Conservation (phyloP, 2,888 invertebrate species). For the Mythimna loreyi region DNA sequence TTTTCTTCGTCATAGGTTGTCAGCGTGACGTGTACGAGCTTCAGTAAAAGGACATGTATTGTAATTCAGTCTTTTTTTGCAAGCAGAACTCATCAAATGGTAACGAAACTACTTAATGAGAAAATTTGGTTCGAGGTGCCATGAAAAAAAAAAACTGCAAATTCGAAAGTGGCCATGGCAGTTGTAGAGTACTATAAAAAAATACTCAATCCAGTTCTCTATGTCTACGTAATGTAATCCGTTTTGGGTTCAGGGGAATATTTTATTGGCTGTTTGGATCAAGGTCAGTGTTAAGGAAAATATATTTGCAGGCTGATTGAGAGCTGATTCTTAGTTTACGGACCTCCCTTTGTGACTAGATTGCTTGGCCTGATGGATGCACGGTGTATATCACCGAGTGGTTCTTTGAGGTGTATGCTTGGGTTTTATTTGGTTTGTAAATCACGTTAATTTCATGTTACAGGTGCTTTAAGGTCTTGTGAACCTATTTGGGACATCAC, state of each 20-base stretch:
- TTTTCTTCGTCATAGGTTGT: not conserved
- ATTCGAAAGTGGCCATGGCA: no score
- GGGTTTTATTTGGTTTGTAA: slow-evolving; percentile 7
- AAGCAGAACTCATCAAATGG: no score
- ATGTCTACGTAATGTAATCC: slow-evolving; percentile 55
- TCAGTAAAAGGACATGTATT: not conserved
- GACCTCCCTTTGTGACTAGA: slow-evolving; percentile 20
- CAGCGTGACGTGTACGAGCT: not conserved
- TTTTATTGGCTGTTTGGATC: slow-evolving; percentile 50
- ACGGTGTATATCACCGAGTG: slow-evolving; percentile 19
- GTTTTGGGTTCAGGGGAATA: slow-evolving; percentile 50
- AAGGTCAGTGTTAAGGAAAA: slow-evolving; percentile 59
- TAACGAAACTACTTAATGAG: no score
- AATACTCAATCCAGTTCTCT: not conserved
- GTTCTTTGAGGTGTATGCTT: not conserved
- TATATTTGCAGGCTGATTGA: slow-evolving; percentile 58
- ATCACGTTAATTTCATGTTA: not conserved
- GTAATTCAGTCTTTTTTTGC: not conserved
- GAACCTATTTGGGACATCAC: not conserved
- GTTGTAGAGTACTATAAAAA: no score
- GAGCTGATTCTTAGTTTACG: slow-evolving; percentile 48
- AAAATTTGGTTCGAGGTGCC: no score
- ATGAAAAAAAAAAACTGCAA: no score
- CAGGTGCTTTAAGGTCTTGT: not conserved
- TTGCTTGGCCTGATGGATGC: slow-evolving; percentile 37